Conservation (phyloP, 2,888 invertebrate species). For the Polia nebulosa region DNA sequence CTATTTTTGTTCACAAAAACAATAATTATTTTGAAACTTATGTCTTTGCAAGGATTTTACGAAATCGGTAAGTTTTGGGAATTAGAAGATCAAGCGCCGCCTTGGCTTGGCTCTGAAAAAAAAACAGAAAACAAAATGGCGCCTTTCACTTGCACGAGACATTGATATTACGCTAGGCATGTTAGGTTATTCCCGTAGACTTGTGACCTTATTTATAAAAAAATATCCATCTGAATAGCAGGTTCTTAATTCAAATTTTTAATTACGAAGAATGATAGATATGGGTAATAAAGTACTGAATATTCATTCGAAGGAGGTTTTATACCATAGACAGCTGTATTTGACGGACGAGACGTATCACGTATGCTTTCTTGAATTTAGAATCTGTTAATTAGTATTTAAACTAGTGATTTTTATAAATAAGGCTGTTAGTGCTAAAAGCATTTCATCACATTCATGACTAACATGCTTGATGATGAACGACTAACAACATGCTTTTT, state of each 20-base stretch:
- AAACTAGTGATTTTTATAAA: no score
- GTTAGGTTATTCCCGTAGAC: slow-evolving; percentile 38
- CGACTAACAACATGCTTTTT: slow-evolving; percentile 18
- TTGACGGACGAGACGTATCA: no score
- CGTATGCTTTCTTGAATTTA: no score
- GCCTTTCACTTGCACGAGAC: slow-evolving; percentile 59
- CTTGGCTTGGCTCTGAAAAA: slow-evolving; percentile 70
- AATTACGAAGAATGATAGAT: no score
- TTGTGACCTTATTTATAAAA: no score
- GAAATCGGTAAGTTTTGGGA: slow-evolving; percentile 84
- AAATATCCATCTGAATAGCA: no score
- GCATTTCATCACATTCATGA: slow-evolving; percentile 45
- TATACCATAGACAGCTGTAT: no score
- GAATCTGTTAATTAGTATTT: no score
- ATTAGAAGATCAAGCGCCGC: slow-evolving; percentile 49
- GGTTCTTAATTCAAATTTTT: no score
- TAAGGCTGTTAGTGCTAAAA: no score
- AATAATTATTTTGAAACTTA: slow-evolving; percentile 62
- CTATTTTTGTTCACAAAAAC: slow-evolving; percentile 50
- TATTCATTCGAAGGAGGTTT: no score
- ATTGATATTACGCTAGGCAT: slow-evolving; percentile 58
- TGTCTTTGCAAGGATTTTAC: slow-evolving; percentile 84
- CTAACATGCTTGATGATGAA: background rate
- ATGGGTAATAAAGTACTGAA: no score
- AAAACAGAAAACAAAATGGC: slow-evolving; percentile 57